Conservation (phyloP, 2,888 invertebrate species). For the Drosophila subquinaria region DNA sequence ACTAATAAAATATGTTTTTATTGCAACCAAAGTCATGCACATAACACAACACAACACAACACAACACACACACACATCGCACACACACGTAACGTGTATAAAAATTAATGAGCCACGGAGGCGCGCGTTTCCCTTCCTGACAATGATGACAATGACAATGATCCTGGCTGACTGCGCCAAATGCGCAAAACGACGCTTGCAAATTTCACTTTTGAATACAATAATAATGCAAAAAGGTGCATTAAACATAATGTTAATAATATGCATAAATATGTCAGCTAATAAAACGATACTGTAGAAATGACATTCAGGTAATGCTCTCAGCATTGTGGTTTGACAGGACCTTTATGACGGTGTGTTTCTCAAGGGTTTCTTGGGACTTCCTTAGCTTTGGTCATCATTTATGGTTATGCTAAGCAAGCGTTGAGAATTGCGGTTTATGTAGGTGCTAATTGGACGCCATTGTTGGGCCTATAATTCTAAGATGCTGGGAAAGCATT, state of each 20-base stretch:
- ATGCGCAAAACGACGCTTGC: constrained; percentile 37
- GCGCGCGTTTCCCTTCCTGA: constrained; percentile 66
- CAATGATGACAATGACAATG: constrained; percentile 39
- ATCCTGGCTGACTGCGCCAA: constrained; percentile 31
- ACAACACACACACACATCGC: constrained; percentile 45
- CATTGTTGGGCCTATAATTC: constrained; percentile 53
- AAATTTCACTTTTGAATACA: constrained; percentile 41
- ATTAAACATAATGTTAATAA: constrained; percentile 74
- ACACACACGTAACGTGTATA: constrained; percentile 67
- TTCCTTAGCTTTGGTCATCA: constrained; percentile 8
- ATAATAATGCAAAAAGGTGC: constrained; percentile 43
- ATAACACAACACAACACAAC: constrained; percentile 34
- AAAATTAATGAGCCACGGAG: constrained; percentile 84
- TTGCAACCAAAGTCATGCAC: constrained; percentile 61
- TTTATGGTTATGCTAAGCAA: constrained; percentile 22
- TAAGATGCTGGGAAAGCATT: constrained; percentile 18
- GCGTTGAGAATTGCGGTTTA: constrained; percentile 57
- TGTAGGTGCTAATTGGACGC: constrained; percentile 73
- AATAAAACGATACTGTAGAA: constrained; percentile 59
- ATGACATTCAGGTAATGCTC: constrained; percentile 27
- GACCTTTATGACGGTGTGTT: constrained; percentile 19
- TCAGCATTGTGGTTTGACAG: constrained; percentile 32
- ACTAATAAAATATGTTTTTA: constrained; percentile 83
- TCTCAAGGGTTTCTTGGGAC: constrained; percentile 12
- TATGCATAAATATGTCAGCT: constrained; percentile 81